Evolutionary conservation across 2,888 invertebrate genomes (phyloP).

Genomic region (Seira sanloemensis): DNA sequence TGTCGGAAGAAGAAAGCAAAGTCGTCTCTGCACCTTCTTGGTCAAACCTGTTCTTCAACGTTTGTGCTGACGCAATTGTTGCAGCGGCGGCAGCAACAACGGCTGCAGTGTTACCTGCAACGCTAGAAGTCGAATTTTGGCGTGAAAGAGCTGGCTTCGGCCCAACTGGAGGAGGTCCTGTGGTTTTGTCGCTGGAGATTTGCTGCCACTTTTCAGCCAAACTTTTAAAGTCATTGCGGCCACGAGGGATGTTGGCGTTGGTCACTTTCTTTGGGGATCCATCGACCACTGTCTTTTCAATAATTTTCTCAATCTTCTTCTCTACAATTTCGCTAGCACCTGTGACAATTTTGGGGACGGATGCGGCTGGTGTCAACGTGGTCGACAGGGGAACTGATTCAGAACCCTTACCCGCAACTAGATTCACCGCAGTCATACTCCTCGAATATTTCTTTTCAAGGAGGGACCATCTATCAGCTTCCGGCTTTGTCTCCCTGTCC

Average conservation of each 20-base stretch:
- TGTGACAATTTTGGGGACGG: conserved; percentile 66
- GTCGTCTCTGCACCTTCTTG: neutral
- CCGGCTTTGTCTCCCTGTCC: conserved; percentile 40
- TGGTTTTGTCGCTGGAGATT: conserved; percentile 72
- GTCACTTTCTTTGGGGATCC: conserved; percentile 51
- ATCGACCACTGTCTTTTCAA: conserved; percentile 64
- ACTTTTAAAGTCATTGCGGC: conserved; percentile 75
- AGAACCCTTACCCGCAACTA: conserved; percentile 43
- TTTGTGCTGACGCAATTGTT: conserved; percentile 7
- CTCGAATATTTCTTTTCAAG: conserved; percentile 74
- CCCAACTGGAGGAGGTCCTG: conserved; percentile 48
- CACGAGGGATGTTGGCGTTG: conserved; percentile 67
- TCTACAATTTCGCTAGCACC: conserved; percentile 70
- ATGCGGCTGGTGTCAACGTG: conserved; percentile 61
- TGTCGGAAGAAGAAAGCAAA: conserved; percentile 25
- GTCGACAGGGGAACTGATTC: conserved; percentile 57
- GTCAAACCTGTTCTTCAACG: conserved; percentile 31
- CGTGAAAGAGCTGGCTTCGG: conserved; percentile 62
- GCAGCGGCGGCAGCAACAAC: conserved; percentile 8
- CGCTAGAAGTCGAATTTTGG: conserved; percentile 51
- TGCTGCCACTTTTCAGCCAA: conserved; percentile 76
- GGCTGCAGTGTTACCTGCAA: conserved; percentile 28
- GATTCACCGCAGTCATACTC: conserved; percentile 72
- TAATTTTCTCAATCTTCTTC: conserved; percentile 72
- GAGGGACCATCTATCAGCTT: conserved; percentile 72